Evolutionary conservation across 1,140 invertebrate species (phyloP), one percentile per base, ranked within the genome.

Genomic region (Aphelenchoides besseyi): DNA sequence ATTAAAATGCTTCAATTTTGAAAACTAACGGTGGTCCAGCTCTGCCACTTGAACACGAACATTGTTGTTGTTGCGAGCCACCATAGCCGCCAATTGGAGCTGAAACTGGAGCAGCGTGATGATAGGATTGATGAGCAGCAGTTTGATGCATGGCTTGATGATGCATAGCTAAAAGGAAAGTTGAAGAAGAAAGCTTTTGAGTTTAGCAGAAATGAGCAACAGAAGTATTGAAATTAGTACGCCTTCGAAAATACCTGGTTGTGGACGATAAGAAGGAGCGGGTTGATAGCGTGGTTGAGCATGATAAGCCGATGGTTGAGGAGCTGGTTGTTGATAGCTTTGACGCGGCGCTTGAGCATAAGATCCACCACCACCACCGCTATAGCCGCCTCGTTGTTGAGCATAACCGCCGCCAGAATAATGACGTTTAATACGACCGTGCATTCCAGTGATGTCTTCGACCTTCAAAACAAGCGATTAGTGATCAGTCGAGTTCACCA

Each of bases 341-440:
- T 35, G 37, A 16, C n/a, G 69, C 30, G 63, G 29, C 18, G 41
- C 26, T 26, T 67, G 5, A 33, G 41, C 41, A 33, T 8, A 59
- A 5, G 5, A 70, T 18, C 61, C 55, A 67, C 69, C 69, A 36
- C 57, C 61, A 5, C 53, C 68, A 5, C 55, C 61, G 16, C 32
- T 18, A n/a, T 69, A 57, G 67, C n/a, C 23, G 52, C 55, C 55
- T n/a, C n/a, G n/a, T 9, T 23, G 48, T 23, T 54, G 37, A 26
- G 29, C 67, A 37, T 69, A 70, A 23, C 61, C 55, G 3, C 30
- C 61, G 16, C 36, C 29, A 23, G 41, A 48, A 29, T 16, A 28
- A 16, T 68, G 26, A 67, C 69, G 69, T 33, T 70, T 70, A 8
- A 70, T 28, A 54, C 69, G 69, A 32, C 18, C 63, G 26, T 33